Conservation (phyloP, 2,113 vertebrate genomes). For the Tinamus guttatus region DNA sequence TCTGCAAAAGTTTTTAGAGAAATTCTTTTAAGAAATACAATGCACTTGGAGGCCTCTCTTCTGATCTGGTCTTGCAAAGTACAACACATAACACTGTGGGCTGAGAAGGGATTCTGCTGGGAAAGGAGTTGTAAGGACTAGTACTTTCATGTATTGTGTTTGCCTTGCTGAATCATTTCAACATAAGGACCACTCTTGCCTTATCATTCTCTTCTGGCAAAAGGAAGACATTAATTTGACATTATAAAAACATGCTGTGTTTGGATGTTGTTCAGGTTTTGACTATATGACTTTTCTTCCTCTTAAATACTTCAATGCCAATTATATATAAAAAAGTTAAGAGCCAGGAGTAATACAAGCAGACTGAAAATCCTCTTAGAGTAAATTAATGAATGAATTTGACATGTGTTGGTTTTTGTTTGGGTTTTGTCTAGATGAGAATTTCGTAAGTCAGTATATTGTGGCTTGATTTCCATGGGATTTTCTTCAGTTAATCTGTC, state of each 20-base stretch:
- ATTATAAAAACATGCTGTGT: not conserved
- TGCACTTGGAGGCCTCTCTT: not conserved
- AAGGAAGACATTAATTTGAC: not conserved
- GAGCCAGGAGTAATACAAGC: not conserved
- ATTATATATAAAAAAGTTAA: no score
- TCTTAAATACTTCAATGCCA: no score
- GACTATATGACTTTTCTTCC: not conserved
- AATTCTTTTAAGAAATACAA: not conserved
- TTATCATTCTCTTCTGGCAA: not conserved
- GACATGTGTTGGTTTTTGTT: not conserved
- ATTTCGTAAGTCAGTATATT: not conserved
- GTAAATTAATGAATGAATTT: not conserved
- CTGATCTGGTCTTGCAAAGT: not conserved
- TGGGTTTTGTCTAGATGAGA: not conserved
- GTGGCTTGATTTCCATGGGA: not conserved
- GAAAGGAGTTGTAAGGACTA: not conserved
- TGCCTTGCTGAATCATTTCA: not conserved
- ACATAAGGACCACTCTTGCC: not conserved
- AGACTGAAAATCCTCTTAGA: not conserved
- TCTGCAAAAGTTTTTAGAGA: not conserved
- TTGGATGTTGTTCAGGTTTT: conserved; percentile 8
- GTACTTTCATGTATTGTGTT: not conserved
- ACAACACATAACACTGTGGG: not conserved
- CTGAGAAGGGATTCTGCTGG: not conserved
- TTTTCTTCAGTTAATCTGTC: conserved; percentile 12